phyloP scores from a whole-genome alignment of 2,113 vertebrate species.

The Otis tarda region DNA sequence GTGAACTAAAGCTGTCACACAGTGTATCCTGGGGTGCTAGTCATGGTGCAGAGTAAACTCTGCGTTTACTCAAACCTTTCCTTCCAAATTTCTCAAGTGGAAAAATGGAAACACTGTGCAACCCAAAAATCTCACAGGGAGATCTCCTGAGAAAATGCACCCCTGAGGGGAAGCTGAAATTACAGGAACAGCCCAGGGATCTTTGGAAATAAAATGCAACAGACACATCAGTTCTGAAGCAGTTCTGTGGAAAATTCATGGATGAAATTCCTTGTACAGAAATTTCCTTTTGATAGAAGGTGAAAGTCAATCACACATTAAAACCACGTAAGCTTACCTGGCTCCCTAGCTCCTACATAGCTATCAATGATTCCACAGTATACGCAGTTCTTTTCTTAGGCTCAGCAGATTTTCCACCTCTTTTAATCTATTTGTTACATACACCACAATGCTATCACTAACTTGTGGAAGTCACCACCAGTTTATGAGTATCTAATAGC shows the following conservation, averaged over 20 bases:
- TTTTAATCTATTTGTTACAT: background rate
- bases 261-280: background rate
- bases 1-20: background rate
- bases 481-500: background rate
- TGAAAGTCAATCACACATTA: background rate
- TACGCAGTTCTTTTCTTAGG: background rate
- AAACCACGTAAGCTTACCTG: background rate
- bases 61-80: background rate
- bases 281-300: background rate
- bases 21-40: background rate
- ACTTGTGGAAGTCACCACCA: background rate
- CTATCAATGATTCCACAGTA: background rate
- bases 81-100: background rate
- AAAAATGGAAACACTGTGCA: background rate
- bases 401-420: background rate
- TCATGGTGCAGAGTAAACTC: background rate
- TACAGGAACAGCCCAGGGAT: background rate
- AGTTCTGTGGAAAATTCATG: background rate
- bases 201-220: background rate
- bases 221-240: background rate
- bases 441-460: background rate
- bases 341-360: background rate
- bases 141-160: background rate
- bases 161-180: background rate
- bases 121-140: background rate